Base-by-base conservation (phyloP, 53 echinoderm and acorn worm genomes). In the Arbacia lixula region DNA sequence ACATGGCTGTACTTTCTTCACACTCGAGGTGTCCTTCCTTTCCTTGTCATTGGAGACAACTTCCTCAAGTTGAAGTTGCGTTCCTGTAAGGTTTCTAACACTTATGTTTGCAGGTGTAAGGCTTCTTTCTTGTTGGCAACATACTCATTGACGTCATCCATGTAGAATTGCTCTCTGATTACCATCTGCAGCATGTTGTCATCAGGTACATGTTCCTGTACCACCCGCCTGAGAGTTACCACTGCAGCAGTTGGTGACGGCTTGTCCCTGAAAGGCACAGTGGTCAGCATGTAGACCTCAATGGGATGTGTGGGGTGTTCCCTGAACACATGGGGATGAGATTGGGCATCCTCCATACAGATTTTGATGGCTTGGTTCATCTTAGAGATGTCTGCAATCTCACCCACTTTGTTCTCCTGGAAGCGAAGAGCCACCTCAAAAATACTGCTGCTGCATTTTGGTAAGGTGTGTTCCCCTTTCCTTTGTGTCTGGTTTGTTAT, bases 201-300 rank as follows among this genome's bases (percentile, higher is more conserved):
- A 12, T 33, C 53, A 10, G 76, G 86, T 6, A 78, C 76, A 62
- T 86, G 86, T 29, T 86, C 46, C 4, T 35, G 2, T 11, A 61
- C 71, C 3, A 87, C 77, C 79, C 90, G 90, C 31, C 90, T 80
- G 22, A 93, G 73, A 3, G 93, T 90, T 12, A 90, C 66, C 35
- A 93, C 90, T 12, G 93, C 93, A 56, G 93, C 90, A 54, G 88
- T 85, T 37, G 93, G 93, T 17, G 90, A 90, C 5, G 90, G 93
- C 28, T 90, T 93, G 81, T 90, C 93, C 32, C 90, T 90, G 46
- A 93, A 93, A 4, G 90, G 88, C 1, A 90, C 90, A 2, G 90
- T 93, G 6, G 85, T 90, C n/a, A 93, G 72, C 69, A 90, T 76
- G 50, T 80, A 93, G 5, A 90, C 90, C 54, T 84, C 83, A 37